Evolutionary conservation across 2,113 vertebrate species (phyloP), one percentile per base, ranked within the genome.

Genomic region (Xerus inauris): DNA sequence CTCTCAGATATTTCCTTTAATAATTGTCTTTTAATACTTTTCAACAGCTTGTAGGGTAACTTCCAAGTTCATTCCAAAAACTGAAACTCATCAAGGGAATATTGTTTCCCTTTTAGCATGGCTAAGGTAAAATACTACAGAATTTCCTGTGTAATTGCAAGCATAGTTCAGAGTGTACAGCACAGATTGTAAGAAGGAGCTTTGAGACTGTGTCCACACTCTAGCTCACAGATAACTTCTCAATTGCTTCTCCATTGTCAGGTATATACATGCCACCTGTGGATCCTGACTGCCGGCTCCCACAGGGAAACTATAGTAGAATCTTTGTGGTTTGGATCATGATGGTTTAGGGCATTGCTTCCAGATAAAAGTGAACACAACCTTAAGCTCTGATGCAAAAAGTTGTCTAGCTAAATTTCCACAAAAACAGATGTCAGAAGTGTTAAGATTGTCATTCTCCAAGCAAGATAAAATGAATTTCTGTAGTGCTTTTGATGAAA

Each of bases 391-490:
- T 22, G 26, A 73, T 84, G 6, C 19, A 75, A 40, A 80, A 71
- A 38, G 4, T 40, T 7, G 22, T 59, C 12, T n/a, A 59, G 87
- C 24, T 94, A 94, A 72, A 92, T 45, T 87, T 93, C 45, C 72
- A 30, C 69, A 30, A 95, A 88, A 96, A 42, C 24, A 81, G 10
- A 75, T 26, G 35, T 83, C 19, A 62, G 65, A 91, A 93, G 16
- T 5, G 59, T 91, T 92, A 75, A 89, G 28, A 40, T 83, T 86
- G 22, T 82, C 45, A 86, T 40, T 86, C 28, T 35, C 7, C 19
- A 94, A 87, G 28, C 16, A 87, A 72, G 49, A 79, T 89, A 93
- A 97, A 97, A 93, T 88, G 20, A 35, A 80, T 79, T 38, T 65
- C 54, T 91, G n/a, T n/a, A 83, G 6, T 75, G 86, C 42, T 93